Conservation (phyloP, 1,140 invertebrate genomes). For the Lordiphosa stackelbergi region DNA sequence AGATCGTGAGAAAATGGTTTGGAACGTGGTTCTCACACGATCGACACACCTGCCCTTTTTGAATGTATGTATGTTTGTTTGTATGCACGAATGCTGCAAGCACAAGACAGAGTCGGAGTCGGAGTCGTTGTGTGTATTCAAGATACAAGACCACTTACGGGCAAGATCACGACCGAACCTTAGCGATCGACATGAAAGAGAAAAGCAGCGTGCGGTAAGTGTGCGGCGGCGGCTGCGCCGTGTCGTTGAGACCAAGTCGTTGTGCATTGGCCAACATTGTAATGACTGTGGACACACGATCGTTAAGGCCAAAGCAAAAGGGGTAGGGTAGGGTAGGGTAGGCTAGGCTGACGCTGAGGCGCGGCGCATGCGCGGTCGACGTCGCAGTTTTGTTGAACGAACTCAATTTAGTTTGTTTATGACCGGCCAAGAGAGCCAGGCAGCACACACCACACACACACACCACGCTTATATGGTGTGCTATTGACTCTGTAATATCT, state of each 20-base stretch:
- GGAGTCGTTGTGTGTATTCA: constrained; percentile 61
- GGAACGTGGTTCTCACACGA: constrained; percentile 78
- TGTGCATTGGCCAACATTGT: constrained; percentile 73
- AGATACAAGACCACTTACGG: constrained; percentile 76
- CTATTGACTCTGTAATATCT: constrained; percentile 74
- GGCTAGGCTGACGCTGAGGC: constrained; percentile 12
- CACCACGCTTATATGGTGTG: constrained; percentile 68
- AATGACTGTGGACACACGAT: constrained; percentile 76
- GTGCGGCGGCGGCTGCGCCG: constrained; percentile 39
- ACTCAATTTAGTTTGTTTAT: constrained; percentile 73
- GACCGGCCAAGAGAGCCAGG: constrained; percentile 9
- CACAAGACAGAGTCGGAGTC: constrained; percentile 4
- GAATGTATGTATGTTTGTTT: constrained; percentile 36
- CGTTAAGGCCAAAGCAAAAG: constrained; percentile 60
- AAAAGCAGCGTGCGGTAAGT: constrained; percentile 75
- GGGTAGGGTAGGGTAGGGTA: constrained; percentile 13
- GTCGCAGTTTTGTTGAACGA: constrained; percentile 69
- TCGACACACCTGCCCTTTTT: constrained; percentile 78
- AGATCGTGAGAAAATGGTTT: constrained; percentile 78
- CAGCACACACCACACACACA: constrained; percentile 33
- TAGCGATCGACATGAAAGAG: constrained; percentile 58
- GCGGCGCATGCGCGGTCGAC: constrained; percentile 40
- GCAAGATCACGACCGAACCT: constrained; percentile 71
- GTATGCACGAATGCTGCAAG: constrained; percentile 5
- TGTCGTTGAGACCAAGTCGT: constrained; percentile 19